phyloP scores from a whole-genome alignment of 2,888 invertebrate genomes.

The Onthophagus sagittarius region DNA sequence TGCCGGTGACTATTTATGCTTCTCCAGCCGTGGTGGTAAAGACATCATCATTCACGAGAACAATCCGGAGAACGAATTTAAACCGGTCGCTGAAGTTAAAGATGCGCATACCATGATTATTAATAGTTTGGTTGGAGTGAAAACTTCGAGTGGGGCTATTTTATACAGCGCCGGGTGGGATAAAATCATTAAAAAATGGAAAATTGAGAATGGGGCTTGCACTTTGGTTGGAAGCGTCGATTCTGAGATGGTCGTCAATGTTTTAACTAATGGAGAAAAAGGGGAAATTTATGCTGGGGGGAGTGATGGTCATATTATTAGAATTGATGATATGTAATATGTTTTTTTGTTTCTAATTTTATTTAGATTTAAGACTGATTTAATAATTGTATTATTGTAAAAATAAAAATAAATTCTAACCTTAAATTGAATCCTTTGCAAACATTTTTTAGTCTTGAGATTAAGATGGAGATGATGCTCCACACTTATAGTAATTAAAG shows the following conservation, averaged over 20 bases:
- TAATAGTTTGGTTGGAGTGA: constrained; percentile 43
- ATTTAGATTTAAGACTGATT: no score
- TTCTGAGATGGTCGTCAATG: constrained; percentile 37
- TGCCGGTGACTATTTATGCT: constrained; percentile 48
- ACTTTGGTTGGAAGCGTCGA: constrained; percentile 32
- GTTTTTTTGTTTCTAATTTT: not conserved
- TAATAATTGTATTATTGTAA: not conserved
- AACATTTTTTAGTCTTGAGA: no score
- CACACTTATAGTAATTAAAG: no score
- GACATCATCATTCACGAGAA: constrained; percentile 55
- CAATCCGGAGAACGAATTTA: constrained; percentile 50
- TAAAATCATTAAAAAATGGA: constrained; percentile 50
- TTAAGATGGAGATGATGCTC: no score
- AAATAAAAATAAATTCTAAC: no score
- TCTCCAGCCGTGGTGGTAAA: constrained; percentile 55
- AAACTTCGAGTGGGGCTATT: constrained; percentile 27
- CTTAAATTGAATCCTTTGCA: no score
- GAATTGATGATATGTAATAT: constrained; percentile 28
- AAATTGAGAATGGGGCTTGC: constrained; percentile 24
- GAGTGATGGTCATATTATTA: constrained; percentile 53
- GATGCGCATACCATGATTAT: constrained; percentile 52
- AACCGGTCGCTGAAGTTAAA: constrained; percentile 53
- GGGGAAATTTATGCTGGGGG: constrained; percentile 54
- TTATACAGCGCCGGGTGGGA: constrained; percentile 52
- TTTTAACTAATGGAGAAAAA: constrained; percentile 35